phyloP scores from a whole-genome alignment of 2,888 invertebrate species.

The Acronicta leporina region DNA sequence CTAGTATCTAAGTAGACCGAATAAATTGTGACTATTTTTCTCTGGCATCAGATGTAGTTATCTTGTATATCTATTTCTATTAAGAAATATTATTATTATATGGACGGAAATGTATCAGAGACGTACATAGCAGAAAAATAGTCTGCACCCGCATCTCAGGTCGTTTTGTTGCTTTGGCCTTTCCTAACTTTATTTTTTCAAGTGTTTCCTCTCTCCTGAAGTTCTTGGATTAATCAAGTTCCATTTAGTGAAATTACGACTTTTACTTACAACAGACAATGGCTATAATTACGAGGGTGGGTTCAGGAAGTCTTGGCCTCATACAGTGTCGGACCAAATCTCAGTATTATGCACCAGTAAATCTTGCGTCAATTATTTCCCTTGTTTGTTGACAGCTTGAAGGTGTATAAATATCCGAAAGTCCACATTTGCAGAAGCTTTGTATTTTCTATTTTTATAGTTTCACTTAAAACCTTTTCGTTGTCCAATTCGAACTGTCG shows the following conservation, averaged over 20 bases:
- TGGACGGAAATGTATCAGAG: not conserved
- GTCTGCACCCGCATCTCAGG: slow-evolving; percentile 24
- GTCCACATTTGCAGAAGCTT: slow-evolving; percentile 14
- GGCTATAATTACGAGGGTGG: slow-evolving; percentile 11
- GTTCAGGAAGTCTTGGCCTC: slow-evolving; percentile 30
- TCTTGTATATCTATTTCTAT: too few species aligned
- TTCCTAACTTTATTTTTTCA: slow-evolving; percentile 36
- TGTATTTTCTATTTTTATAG: slow-evolving; percentile 39
- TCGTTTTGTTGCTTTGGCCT: slow-evolving; percentile 33
- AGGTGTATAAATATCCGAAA: slow-evolving; percentile 25
- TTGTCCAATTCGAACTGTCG: slow-evolving; percentile 47
- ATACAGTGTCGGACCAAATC: slow-evolving; percentile 32
- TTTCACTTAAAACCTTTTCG: slow-evolving; percentile 47
- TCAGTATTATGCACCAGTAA: slow-evolving; percentile 23
- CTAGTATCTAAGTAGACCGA: too few species aligned
- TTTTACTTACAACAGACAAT: slow-evolving; percentile 19
- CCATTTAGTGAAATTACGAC: slow-evolving; percentile 25
- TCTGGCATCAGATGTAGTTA: slow-evolving; percentile 9
- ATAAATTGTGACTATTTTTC: slow-evolving; percentile 6
- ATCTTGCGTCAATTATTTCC: slow-evolving; percentile 15
- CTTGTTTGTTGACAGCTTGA: slow-evolving; percentile 30
- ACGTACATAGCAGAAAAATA: slow-evolving; percentile 16
- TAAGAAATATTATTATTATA: too few species aligned
- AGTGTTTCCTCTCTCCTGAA: slow-evolving; percentile 22
- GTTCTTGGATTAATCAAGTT: not conserved